Percentiles rank a stretch among this genome's conserved stretches.
Evolutionary conservation across 2,113 vertebrate genomes (phyloP).

Genomic region (Macrotis lagotis): DNA sequence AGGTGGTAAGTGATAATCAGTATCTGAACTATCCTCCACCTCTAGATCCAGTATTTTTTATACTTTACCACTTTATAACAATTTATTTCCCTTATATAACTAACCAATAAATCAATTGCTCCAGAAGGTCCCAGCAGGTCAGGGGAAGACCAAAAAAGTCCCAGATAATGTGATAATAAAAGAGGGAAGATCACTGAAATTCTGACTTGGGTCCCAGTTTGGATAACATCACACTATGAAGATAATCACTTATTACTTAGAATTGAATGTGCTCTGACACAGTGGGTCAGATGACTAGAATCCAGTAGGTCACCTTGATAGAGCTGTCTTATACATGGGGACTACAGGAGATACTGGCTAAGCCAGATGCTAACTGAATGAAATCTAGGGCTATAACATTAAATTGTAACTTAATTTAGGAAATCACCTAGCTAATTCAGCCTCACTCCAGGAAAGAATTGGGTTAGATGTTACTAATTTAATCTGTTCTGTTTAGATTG

Average conservation of each 20-base stretch:
- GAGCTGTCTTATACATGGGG: slow-evolving; percentile 9
- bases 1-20: neutral
- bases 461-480: slow-evolving; percentile 66
- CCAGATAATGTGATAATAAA: neutral
- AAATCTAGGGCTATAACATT: slow-evolving; percentile 47
- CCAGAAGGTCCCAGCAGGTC: neutral
- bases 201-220: neutral
- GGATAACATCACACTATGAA: neutral
- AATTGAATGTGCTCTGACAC: slow-evolving; percentile 24
- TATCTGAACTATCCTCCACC: neutral
- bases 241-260: slow-evolving; percentile 7
- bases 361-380: slow-evolving; percentile 52
- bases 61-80: neutral
- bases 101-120: neutral
- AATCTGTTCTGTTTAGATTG: slow-evolving; percentile 58
- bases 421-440: slow-evolving; percentile 62
- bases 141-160: neutral
- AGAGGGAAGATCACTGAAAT: neutral
- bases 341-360: slow-evolving; percentile 51
- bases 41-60: neutral
- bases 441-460: slow-evolving; percentile 47
- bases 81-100: neutral
- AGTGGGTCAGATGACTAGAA: slow-evolving; percentile 12
- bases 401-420: slow-evolving; percentile 73
- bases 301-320: slow-evolving; percentile 31